These are phyloP conservation scores for Intellagama lesueurii DNA, from an alignment of 2,797 vertebrate genomes.

Conservation along the genomic window DNA sequence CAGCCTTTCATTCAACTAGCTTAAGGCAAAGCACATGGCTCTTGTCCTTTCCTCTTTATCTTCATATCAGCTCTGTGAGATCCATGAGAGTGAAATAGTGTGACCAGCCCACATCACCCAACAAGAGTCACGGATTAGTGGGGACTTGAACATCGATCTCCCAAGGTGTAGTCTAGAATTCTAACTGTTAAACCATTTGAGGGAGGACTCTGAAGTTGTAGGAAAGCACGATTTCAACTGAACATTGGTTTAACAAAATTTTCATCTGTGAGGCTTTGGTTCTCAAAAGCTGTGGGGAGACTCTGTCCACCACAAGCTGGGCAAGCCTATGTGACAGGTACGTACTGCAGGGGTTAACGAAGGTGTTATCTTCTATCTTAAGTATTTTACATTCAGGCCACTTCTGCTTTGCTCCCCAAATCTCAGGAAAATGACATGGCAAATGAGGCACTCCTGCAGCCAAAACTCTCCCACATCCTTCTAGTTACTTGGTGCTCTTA, in stretches of 20 bases:
- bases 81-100: too few species aligned
- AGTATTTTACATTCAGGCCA: constrained; percentile 3
- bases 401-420: not conserved
- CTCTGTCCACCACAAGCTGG: not conserved
- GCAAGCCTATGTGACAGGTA: not conserved
- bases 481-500: not conserved
- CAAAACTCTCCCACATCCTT: not conserved
- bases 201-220: not conserved
- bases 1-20: too few species aligned
- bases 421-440: not conserved
- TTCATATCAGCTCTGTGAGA: too few species aligned
- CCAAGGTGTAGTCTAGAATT: too few species aligned
- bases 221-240: constrained; percentile 12
- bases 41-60: too few species aligned
- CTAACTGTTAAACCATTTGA: too few species aligned
- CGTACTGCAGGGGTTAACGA: not conserved
- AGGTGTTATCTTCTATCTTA: not conserved
- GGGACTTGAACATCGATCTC: too few species aligned
- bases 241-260: constrained; percentile 25
- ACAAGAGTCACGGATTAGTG: too few species aligned
- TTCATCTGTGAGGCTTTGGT: constrained; percentile 9
- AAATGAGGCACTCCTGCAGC: not conserved
- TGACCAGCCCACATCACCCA: too few species aligned
- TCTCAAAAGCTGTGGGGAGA: constrained; percentile 21
- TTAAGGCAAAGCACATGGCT: too few species aligned